Percentiles rank a stretch among this genome's conserved stretches.
phyloP scores from a whole-genome alignment of 2,113 vertebrate species.

The Boulengerochromis microlepis region DNA sequence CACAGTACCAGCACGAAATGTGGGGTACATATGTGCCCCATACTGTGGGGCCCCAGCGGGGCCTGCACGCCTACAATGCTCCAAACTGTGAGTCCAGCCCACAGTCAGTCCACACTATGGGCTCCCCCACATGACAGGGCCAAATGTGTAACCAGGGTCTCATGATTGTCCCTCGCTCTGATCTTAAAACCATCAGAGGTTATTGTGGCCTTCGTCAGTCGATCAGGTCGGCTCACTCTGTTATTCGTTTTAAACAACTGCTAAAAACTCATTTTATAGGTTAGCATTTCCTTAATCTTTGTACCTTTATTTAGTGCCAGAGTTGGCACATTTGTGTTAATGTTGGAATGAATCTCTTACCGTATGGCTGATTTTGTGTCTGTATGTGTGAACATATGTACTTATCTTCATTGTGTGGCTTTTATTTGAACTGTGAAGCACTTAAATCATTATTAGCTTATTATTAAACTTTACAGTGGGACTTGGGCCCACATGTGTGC shows the following conservation, averaged over 20 bases:
- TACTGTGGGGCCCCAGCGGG: neutral
- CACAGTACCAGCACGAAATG: neutral
- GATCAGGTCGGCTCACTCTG: neutral
- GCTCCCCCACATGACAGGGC: neutral
- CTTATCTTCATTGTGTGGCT: neutral
- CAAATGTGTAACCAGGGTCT: neutral
- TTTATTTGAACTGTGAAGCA: neutral
- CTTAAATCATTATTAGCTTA: neutral
- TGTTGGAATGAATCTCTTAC: neutral
- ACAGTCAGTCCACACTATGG: neutral
- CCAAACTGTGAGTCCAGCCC: neutral
- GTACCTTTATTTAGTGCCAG: neutral
- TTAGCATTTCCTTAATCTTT: neutral
- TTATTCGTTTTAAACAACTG: neutral
- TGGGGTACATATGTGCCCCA: neutral
- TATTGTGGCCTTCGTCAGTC: neutral
- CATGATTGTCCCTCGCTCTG: neutral
- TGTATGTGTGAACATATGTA: neutral
- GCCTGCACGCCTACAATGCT: neutral
- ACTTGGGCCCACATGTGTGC: neutral
- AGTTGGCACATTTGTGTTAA: neutral
- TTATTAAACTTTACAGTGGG: neutral
- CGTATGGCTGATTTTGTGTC: neutral
- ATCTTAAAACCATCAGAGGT: neutral
- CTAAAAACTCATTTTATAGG: neutral